Percentiles rank a stretch among this genome's conserved stretches.
Conservation (phyloP, 1,140 invertebrate species). For the Drosophila triauraria region DNA sequence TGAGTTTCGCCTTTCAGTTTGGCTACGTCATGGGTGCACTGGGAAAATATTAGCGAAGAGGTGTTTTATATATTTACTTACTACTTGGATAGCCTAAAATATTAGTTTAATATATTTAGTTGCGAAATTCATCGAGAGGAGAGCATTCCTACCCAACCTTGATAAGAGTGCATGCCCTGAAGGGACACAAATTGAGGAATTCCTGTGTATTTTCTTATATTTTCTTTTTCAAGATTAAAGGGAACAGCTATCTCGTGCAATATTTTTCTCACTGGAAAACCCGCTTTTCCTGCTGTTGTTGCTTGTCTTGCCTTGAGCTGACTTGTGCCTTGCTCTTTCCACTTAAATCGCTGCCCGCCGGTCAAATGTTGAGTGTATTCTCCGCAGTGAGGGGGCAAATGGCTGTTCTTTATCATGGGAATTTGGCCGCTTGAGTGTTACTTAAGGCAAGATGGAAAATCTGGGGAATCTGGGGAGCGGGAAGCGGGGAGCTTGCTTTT, state of each 20-base stretch:
- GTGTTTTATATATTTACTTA: neutral
- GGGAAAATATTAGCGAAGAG: neutral
- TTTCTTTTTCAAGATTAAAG: neutral
- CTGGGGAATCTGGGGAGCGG: neutral
- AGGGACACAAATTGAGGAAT: neutral
- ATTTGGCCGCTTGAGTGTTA: conserved; percentile 58
- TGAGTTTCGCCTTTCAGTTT: conserved; percentile 6
- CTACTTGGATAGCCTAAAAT: neutral
- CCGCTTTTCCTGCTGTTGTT: neutral
- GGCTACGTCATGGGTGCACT: conserved; percentile 28
- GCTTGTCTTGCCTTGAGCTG: conserved; percentile 22
- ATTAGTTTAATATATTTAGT: neutral
- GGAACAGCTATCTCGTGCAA: neutral
- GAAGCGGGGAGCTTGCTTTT: too few species aligned
- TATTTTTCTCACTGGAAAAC: conserved; percentile 12
- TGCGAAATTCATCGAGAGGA: neutral
- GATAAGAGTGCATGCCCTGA: neutral
- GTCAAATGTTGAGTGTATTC: conserved; percentile 50
- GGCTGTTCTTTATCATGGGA: conserved; percentile 65
- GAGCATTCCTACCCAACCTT: neutral
- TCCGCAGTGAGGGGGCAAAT: neutral
- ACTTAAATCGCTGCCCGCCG: conserved; percentile 63
- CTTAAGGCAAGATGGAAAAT: conserved; percentile 19
- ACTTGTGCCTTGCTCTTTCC: conserved; percentile 25
- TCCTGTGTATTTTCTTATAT: neutral